Evolutionary conservation across 2,797 vertebrate species (phyloP), one percentile per base, ranked within the genome.

Genomic region (Pantherophis alleghaniensis): DNA sequence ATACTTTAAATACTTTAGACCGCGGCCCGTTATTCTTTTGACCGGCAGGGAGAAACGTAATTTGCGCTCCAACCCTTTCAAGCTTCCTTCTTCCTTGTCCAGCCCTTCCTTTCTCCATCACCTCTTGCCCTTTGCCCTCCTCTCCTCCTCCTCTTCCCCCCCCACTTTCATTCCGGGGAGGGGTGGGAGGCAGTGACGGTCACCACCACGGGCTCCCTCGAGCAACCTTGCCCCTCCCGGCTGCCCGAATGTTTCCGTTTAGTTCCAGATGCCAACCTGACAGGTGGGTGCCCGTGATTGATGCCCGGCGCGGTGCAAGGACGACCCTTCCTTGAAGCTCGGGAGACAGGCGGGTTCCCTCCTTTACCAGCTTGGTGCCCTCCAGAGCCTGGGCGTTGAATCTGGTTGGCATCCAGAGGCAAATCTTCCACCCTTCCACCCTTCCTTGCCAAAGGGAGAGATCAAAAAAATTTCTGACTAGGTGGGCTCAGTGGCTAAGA

Each of bases 261-360:
- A 99, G 99, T 99, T 99, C 98, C 99, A 99, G 98, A 99, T 99
- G 97, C 98, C 98, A 97, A 98, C 98, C 97, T 99, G 99, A 99
- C 99, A 99, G 98, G 98, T 98, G 98, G 97, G 97, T 92, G 95
- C 97, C 96, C 94, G 96, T 99, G 99, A 99, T 99, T 98, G 98
- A 99, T 99, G 98, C 98, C 96, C 95, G 69, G 91, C 95, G 95
- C 94, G 97, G 93, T 94, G 47, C 86, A 96, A 37, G 32, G 6
- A 96, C n/a, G 79, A 51, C 87, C 95, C 93, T 94, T 2, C 91
- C 60, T n/a, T 14, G 63, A 7, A 93, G 94, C 20, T 28, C 14
- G 11, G 18, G 7, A 42, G 16, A 9, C 42, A 20, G 69, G 63
- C 26, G 1, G 3, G 3, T 51, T 51, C 55, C 28, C 7, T 37